Evolutionary conservation across 1,140 invertebrate genomes (phyloP), one percentile per base, ranked within the genome.

Genomic region (Hypothenemus hampei): DNA sequence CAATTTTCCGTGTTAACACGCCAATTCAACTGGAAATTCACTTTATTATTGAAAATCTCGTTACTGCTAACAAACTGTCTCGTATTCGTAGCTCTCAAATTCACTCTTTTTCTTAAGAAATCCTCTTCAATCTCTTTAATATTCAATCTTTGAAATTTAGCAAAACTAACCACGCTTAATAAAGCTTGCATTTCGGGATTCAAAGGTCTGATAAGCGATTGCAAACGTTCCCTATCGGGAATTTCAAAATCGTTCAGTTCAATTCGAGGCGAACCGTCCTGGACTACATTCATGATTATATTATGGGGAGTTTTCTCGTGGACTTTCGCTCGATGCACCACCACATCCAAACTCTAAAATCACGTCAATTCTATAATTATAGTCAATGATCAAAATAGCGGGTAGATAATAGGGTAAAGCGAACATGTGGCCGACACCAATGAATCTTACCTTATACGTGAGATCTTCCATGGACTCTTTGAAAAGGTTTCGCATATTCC

Each of bases 151-250:
- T 49, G 31, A 40, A 58, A 65, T 36, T 51, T 59, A 0, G 62
- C 23, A 45, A 51, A 57, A 24, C 44, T 55, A 4, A 66, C 26
- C 0, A 66, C 57, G 15, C 62, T 53, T 6, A 67, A 37, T 11
- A 67, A 44, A 7, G 60, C 54, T 20, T 60, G 61, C 7, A 29
- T 52, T 50, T 66, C 57, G 3, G 58, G 41, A 13, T 55, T 59
- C 18, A 60, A 53, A 4, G 62, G 62, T n/a, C 62, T 56, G 13
- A 67, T 66, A 4, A 66, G 31, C 35, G 45, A 36, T n/a, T 56
- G 39, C 23, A 67, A 19, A 33, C 63, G 26, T 19, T 62, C 49
- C 59, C 57, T 64, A 0, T 45, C 13, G 15, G 62, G 58, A 16
- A 55, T 47, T 29, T 47, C 43, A 18, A 45, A 43, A 15, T 62